Conservation (phyloP, 2,888 invertebrate genomes). For the Minunthozetes semirufus region DNA sequence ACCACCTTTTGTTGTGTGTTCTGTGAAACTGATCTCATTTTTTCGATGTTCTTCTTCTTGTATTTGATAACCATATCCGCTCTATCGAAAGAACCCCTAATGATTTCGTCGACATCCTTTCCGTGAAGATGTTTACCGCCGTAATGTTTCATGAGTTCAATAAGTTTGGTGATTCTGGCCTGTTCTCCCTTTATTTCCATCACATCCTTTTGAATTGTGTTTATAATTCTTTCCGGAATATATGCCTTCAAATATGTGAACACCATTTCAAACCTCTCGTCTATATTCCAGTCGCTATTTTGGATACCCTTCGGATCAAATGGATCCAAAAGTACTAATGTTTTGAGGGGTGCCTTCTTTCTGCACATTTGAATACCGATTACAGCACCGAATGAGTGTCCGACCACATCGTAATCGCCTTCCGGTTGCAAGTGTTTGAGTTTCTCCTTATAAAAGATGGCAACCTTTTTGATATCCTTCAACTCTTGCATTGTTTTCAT, state of each 20-base stretch:
- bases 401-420: conserved; percentile 80
- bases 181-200: conserved; percentile 27
- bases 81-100: conserved; percentile 33
- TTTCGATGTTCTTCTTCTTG: conserved; percentile 32
- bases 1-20: neutral
- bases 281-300: conserved; percentile 21
- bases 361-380: conserved; percentile 54
- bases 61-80: conserved; percentile 34
- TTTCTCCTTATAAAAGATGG: conserved; percentile 50
- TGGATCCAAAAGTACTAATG: conserved; percentile 30
- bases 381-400: conserved; percentile 92
- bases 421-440: conserved; percentile 67
- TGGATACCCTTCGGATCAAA: conserved; percentile 23
- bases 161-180: conserved; percentile 15
- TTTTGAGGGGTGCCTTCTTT: conserved; percentile 27
- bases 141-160: conserved; percentile 30
- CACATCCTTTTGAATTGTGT: conserved; percentile 28
- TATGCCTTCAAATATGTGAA: conserved; percentile 29
- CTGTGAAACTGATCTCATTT: conserved; percentile 17
- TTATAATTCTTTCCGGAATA: conserved; percentile 20
- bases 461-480: conserved; percentile 36
- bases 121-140: conserved; percentile 31
- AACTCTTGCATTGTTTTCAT: conserved; percentile 48
- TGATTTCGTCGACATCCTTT: conserved; percentile 34
- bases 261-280: conserved; percentile 33